Evolutionary conservation across 2,797 vertebrate species (phyloP).

Genomic region (Vultur gryphus): DNA sequence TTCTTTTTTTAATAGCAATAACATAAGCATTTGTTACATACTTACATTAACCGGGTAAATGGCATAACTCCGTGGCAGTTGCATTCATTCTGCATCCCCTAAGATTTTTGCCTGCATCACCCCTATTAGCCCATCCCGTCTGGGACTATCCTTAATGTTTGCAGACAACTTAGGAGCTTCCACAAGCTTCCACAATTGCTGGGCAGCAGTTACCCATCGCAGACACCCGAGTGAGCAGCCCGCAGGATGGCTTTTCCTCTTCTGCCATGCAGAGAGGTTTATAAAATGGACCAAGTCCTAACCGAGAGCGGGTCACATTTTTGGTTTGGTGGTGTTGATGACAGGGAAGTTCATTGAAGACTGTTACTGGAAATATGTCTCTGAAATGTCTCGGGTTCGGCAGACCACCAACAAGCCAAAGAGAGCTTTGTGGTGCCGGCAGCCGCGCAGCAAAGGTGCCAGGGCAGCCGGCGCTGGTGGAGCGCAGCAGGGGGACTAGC

Average conservation of each 20-base stretch:
- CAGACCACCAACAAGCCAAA: not conserved
- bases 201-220: not conserved
- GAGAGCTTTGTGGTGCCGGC: not conserved
- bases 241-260: not conserved
- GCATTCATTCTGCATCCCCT: not conserved
- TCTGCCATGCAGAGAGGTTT: not conserved
- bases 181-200: not conserved
- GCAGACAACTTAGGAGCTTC: not conserved
- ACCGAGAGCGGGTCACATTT: accelerated
- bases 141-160: too few species aligned
- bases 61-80: not conserved
- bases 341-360: not conserved
- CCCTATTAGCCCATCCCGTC: not conserved
- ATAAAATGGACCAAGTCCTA: not conserved
- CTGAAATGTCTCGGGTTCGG: not conserved
- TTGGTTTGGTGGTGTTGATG: not conserved
- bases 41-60: not conserved
- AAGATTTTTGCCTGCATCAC: not conserved
- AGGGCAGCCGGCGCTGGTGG: not conserved
- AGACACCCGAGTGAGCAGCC: not conserved
- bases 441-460: not conserved
- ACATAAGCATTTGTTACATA: accelerated
- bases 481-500: not conserved
- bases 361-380: not conserved
- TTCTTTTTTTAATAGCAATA: too few species aligned